Conservation (phyloP, 1,140 invertebrate genomes). For the Mamestra configurata region DNA sequence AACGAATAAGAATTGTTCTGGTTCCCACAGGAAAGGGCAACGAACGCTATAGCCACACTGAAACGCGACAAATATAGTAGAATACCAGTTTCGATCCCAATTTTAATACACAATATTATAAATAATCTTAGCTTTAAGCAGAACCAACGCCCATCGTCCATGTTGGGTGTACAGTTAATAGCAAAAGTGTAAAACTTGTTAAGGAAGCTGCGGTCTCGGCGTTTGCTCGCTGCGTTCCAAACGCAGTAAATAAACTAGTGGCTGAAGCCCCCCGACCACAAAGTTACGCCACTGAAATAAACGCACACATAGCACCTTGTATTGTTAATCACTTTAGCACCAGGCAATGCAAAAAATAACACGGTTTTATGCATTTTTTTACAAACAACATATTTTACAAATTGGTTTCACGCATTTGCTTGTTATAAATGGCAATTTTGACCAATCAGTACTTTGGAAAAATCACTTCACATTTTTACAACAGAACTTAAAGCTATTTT, state of each 20-base stretch:
- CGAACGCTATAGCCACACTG: too few relatives aligned
- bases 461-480: not conserved
- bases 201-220: not conserved
- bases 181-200: slow-evolving; percentile 15
- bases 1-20: too few relatives aligned
- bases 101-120: slow-evolving; percentile 4
- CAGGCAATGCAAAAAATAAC: not conserved
- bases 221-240: not conserved
- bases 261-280: too few relatives aligned
- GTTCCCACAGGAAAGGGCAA: too few relatives aligned
- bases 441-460: not conserved
- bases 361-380: not conserved
- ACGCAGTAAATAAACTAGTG: not conserved
- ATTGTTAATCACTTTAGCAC: slow-evolving; percentile 25
- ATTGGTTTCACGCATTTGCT: not conserved
- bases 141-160: slow-evolving; percentile 16
- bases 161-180: slow-evolving; percentile 33
- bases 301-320: not conserved
- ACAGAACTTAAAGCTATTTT: not conserved
- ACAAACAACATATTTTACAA: too few relatives aligned
- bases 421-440: slow-evolving; percentile 5
- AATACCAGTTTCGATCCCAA: slow-evolving; percentile 8
- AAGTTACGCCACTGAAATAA: too few relatives aligned
- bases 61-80: too few relatives aligned
- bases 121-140: slow-evolving; percentile 14